Conservation (phyloP, 2,797 vertebrate genomes). For the Falco peregrinus region DNA sequence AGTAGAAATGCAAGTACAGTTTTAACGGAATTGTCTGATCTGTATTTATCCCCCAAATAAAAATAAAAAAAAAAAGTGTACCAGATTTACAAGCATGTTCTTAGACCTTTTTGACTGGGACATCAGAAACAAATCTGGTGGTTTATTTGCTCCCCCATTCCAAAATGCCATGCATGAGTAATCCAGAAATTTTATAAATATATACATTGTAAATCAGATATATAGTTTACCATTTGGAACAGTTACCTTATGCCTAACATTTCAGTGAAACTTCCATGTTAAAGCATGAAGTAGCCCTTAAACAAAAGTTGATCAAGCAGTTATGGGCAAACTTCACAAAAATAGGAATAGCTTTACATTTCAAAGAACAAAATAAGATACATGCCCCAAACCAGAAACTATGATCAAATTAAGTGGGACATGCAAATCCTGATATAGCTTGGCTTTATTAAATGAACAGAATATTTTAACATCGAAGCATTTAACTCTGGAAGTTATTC, state of each 20-base stretch:
- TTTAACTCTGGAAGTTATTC: conserved; percentile 16
- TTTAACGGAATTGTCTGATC: not conserved
- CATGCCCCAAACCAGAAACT: not conserved
- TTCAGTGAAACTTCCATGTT: not conserved
- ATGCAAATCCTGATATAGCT: conserved; percentile 24
- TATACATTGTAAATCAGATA: not conserved
- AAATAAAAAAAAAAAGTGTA: not conserved
- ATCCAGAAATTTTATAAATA: not conserved
- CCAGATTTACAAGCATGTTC: not conserved
- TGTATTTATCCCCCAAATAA: not conserved
- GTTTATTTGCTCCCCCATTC: not conserved
- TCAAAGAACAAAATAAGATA: conserved; percentile 17
- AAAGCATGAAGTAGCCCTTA: not conserved
- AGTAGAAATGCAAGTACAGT: not conserved
- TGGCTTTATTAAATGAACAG: conserved; percentile 35
- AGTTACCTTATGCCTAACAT: not conserved
- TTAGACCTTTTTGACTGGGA: not conserved
- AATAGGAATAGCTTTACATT: conserved; percentile 7
- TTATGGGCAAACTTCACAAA: not conserved
- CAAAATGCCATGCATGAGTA: not conserved
- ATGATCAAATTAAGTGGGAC: conserved; percentile 24
- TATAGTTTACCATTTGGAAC: not conserved
- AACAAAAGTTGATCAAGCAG: conserved; percentile 1
- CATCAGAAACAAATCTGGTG: not conserved
- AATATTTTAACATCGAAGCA: conserved; percentile 50